Evolutionary conservation across 2,113 vertebrate genomes (phyloP).

Genomic region (Siniperca chuatsi): DNA sequence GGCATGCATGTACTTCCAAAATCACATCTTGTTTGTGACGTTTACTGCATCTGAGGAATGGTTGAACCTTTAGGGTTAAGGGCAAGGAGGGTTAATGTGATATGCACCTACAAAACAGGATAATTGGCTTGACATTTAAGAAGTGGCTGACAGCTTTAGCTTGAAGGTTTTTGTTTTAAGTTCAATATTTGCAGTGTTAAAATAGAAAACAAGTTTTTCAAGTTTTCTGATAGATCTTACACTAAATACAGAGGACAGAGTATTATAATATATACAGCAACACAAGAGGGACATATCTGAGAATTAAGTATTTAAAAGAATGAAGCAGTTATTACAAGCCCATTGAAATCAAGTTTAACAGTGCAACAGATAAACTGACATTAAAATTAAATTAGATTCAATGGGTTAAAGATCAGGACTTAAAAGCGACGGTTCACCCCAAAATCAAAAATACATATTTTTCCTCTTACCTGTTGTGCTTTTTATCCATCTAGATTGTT

Average conservation of each 20-base stretch:
- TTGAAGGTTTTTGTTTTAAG: conserved; percentile 1
- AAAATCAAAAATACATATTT: no score
- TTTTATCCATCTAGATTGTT: no score
- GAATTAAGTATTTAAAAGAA: conserved; percentile 18
- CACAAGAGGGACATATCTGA: not conserved
- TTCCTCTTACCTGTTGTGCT: no score
- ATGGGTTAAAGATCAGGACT: conserved; percentile 39
- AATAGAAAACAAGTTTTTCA: not conserved
- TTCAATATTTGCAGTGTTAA: conserved; percentile 20
- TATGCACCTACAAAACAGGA: conserved; percentile 14
- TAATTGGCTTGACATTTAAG: conserved; percentile 37
- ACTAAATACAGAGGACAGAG: not conserved
- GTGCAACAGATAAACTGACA: not conserved
- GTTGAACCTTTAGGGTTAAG: not conserved
- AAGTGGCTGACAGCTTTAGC: not conserved
- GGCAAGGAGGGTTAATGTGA: conserved; percentile 28
- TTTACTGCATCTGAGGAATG: conserved; percentile 3
- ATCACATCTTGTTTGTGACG: conserved; percentile 5
- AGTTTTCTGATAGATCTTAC: not conserved
- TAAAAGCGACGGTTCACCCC: conserved; percentile 29
- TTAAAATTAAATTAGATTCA: conserved; percentile 24
- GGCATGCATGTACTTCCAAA: not conserved
- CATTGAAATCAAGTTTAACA: not conserved
- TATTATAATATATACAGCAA: conserved; percentile 5
- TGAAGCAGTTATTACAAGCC: not conserved